These are phyloP conservation scores for Invenusta paracnida DNA, from an alignment of 2,888 invertebrate genomes.

Conservation along the genomic window DNA sequence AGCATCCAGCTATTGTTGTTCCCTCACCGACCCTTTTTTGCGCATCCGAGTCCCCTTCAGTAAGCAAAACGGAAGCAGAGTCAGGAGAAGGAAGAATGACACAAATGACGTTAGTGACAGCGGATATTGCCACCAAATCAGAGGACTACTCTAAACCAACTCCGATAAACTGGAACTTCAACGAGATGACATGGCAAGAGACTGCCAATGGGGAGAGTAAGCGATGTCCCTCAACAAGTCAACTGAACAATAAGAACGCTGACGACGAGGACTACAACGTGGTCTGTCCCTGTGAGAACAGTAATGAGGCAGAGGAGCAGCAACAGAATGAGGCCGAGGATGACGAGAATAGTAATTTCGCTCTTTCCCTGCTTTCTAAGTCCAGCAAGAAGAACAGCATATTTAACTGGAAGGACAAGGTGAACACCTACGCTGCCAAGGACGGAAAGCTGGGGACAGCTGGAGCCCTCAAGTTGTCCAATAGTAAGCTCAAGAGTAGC, in stretches of 20 bases:
- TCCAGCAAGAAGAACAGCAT: background rate
- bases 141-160: background rate
- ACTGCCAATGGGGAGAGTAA: background rate
- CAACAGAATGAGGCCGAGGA: background rate
- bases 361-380: background rate
- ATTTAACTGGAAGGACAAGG: background rate
- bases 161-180: background rate
- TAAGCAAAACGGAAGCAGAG: too few relatives aligned
- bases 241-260: background rate
- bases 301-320: background rate
- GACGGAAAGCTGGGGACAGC: background rate
- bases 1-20: too few relatives aligned
- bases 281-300: slow-evolving; percentile 8
- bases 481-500: background rate
- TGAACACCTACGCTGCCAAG: background rate
- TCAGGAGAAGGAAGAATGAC: too few relatives aligned
- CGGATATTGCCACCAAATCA: background rate
- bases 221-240: background rate
- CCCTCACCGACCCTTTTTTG: too few relatives aligned
- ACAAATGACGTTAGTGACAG: background rate
- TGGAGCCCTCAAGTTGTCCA: background rate
- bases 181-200: background rate
- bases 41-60: too few relatives aligned
- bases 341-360: background rate
- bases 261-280: background rate